Conservation (phyloP, 2,888 invertebrate genomes). For the Adineta ricciae region DNA sequence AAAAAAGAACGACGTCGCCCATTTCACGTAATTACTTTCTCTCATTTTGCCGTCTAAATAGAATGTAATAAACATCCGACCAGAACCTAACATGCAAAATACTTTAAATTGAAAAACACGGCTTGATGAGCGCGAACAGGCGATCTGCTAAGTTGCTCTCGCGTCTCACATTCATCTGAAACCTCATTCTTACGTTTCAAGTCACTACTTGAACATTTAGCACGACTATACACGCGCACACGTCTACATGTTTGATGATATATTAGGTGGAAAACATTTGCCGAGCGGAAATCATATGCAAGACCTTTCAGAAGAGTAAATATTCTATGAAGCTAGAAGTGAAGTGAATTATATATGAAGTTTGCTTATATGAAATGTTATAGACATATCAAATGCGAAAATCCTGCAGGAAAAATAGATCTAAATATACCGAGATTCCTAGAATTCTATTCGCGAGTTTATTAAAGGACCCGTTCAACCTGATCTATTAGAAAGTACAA, state of each 20-base stretch:
- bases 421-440: neutral
- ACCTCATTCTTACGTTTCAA: too few species aligned
- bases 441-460: too few species aligned
- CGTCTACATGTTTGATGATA: neutral
- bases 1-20: neutral
- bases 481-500: too few species aligned
- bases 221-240: too few species aligned
- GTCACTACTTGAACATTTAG: too few species aligned
- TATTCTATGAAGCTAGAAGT: neutral
- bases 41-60: neutral
- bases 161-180: too few species aligned
- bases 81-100: neutral
- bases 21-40: neutral
- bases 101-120: too few species aligned
- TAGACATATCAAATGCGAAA: neutral
- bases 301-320: neutral
- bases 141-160: too few species aligned
- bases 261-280: neutral
- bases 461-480: too few species aligned
- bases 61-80: rapidly evolving
- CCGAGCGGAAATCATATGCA: neutral
- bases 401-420: neutral
- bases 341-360: neutral
- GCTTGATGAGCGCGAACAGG: too few species aligned
- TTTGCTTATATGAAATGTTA: neutral